Base-by-base conservation (phyloP, 2,113 vertebrate species). In the Microcebus ravelobensis region DNA sequence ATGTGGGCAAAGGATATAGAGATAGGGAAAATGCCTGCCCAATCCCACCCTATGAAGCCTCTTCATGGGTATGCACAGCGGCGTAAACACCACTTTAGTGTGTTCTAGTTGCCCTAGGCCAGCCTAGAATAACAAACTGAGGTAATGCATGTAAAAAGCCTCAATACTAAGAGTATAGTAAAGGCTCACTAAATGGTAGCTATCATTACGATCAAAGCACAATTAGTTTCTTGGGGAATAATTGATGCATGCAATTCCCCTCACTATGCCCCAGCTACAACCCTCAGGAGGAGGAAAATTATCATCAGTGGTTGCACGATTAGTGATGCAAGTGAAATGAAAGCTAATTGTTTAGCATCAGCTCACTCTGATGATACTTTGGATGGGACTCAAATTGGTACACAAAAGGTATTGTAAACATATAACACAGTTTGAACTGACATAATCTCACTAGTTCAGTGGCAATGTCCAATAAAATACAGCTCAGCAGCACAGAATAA, bases 291-390 rank as follows among this genome's bases (percentile, higher is more conserved):
- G 52, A 90, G 55, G 48, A 77, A 82, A 80, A 92, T 93, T 71
- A 87, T 67, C 91, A 74, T 25, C 94, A 91, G 87, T 88, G 95
- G 96, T 70, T 20, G 79, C 39, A 84, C 82, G 93, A 92, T 96
- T 91, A 95, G 91, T 34, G 94, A 97, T 90, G 91, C 91, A 80
- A 87, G 71, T 87, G 96, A 96, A 97, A 94, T 73, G 87, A 95
- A 86, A 95, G 93, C 93, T 95, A 94, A 96, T 59, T 95, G 95
- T 91, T 89, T 88, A 87, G 89, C 61, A 92, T 94, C 50, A 55
- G 87, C 93, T 94, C 1, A 2, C 89, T 93, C 90, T 74, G 88
- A 85, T 42, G 90, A 76, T 65, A 67, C 90, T 94, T 76, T 86
- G 97, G 95, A 93, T 90, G 90, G 74, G 55, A 70, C 71, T 95